Percentiles rank a stretch among this genome's conserved stretches.
These are phyloP conservation scores for Halcyon senegalensis DNA, from an alignment of 2,113 vertebrate genomes.

Conservation along the genomic window DNA sequence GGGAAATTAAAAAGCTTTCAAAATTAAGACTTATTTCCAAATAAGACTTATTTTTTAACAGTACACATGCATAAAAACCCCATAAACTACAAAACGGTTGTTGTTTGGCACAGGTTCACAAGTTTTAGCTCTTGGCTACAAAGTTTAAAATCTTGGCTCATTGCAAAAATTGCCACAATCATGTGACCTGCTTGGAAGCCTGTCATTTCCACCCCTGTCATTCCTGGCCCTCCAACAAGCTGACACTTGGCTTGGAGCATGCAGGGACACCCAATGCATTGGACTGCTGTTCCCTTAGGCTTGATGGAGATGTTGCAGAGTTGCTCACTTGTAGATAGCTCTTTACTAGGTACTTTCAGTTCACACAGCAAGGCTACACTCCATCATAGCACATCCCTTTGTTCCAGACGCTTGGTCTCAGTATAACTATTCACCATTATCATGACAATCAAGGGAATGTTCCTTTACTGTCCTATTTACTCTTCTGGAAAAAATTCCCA, in stretches of 20 bases:
- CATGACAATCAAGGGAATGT: neutral
- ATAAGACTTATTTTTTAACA: neutral
- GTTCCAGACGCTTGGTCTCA: neutral
- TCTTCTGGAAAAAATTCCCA: neutral
- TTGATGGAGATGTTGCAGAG: neutral
- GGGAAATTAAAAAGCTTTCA: neutral
- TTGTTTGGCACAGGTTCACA: neutral
- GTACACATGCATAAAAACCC: neutral
- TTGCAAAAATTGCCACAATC: neutral
- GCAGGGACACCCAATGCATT: neutral
- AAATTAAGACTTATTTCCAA: neutral
- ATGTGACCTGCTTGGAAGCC: neutral
- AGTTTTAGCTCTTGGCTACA: neutral
- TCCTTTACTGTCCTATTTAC: neutral
- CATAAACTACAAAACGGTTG: neutral
- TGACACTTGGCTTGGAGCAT: neutral
- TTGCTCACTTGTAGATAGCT: neutral
- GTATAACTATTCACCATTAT: neutral
- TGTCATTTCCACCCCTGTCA: neutral
- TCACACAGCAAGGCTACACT: neutral
- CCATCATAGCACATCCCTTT: neutral
- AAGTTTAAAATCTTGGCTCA: neutral
- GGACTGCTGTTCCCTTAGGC: neutral
- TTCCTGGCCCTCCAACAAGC: neutral
- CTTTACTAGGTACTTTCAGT: neutral